Evolutionary conservation across 2,113 vertebrate genomes (phyloP).

Genomic region (Solea senegalensis): DNA sequence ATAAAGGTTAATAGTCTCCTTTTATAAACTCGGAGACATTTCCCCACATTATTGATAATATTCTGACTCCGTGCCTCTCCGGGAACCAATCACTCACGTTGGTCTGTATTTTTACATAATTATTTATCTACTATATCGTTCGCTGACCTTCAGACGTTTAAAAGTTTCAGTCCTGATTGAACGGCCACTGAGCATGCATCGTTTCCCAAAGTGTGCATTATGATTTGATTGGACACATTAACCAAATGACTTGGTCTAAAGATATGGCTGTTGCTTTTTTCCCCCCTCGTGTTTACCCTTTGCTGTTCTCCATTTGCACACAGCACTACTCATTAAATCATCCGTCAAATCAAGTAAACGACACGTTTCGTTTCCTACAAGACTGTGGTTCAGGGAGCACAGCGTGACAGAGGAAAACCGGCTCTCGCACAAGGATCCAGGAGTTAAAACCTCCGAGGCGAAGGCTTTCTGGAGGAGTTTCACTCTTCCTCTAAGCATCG

Average conservation of each 20-base stretch:
- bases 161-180: no score
- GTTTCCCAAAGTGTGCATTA: constrained; percentile 23
- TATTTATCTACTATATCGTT: no score
- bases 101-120: no score
- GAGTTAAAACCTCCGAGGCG: neutral
- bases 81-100: no score
- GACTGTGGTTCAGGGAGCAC: neutral
- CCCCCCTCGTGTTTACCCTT: neutral
- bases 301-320: constrained; percentile 9
- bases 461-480: constrained; percentile 23
- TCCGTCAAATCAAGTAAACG: constrained; percentile 20
- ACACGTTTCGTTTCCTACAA: constrained; percentile 3
- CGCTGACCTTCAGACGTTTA: no score
- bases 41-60: no score
- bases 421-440: neutral
- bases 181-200: constrained; percentile 13
- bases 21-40: no score
- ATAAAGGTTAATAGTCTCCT: no score
- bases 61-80: no score
- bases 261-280: neutral
- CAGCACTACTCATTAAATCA: constrained; percentile 12
- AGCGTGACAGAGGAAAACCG: constrained; percentile 1
- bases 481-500: constrained; percentile 21
- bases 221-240: constrained; percentile 20
- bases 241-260: constrained; percentile 10